Percentiles rank a stretch among this genome's conserved stretches.
phyloP scores from a whole-genome alignment of 2,797 vertebrate genomes.

The Oceanodroma leucorhoa region DNA sequence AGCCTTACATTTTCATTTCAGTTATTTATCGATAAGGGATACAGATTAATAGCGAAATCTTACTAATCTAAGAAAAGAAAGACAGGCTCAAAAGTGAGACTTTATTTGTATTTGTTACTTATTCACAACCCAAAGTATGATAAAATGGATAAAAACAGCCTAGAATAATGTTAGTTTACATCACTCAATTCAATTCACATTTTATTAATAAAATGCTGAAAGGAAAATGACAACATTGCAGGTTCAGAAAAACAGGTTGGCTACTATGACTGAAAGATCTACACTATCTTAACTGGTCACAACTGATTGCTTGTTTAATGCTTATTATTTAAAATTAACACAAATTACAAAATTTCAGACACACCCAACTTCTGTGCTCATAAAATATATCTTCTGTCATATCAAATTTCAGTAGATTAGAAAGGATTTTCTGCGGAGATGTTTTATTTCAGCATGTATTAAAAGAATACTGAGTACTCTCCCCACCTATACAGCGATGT shows the following conservation, averaged over 20 bases:
- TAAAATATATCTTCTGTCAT: conserved; percentile 60
- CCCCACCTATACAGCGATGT: not conserved
- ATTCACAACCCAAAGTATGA: conserved; percentile 69
- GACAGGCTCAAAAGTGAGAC: conserved; percentile 67
- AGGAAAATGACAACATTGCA: conserved; percentile 61
- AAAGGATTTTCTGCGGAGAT: conserved; percentile 11
- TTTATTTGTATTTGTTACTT: conserved; percentile 76
- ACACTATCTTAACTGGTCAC: conserved; percentile 39
- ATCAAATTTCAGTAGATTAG: conserved; percentile 51
- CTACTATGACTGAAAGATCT: conserved; percentile 58
- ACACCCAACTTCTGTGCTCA: conserved; percentile 47
- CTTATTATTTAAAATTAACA: conserved; percentile 46
- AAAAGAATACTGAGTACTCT: not conserved
- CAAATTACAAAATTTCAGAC: conserved; percentile 63
- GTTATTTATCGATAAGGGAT: not conserved
- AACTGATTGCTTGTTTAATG: conserved; percentile 43
- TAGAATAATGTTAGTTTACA: conserved; percentile 64
- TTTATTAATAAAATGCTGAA: conserved; percentile 67
- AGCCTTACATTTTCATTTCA: not conserved
- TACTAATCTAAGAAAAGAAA: conserved; percentile 14
- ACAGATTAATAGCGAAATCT: not conserved
- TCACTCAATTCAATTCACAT: conserved; percentile 70
- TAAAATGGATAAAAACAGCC: conserved; percentile 75
- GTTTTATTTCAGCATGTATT: not conserved
- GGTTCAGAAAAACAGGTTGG: conserved; percentile 58